These are phyloP conservation scores for Macrotrachela quadricornifera DNA, from an alignment of 1,140 invertebrate genomes.

Conservation along the genomic window DNA sequence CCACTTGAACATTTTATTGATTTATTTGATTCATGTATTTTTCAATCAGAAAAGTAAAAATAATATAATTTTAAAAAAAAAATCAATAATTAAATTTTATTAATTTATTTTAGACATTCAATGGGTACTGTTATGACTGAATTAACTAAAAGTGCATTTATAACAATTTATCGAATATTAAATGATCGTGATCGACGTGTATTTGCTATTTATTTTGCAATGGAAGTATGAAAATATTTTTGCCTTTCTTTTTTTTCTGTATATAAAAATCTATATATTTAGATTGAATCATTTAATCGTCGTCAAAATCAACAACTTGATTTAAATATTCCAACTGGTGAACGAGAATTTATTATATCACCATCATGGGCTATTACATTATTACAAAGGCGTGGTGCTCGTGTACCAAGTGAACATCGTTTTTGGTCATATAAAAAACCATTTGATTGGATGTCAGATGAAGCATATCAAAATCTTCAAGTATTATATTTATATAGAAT, in stretches of 20 bases:
- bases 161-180: not conserved
- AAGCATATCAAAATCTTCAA: slow-evolving; percentile 30
- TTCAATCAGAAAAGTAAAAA: slow-evolving; percentile 24
- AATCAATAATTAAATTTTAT: not conserved
- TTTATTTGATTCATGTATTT: slow-evolving; percentile 21
- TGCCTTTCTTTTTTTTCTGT: too few relatives aligned
- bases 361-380: slow-evolving; percentile 18
- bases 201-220: slow-evolving; percentile 3
- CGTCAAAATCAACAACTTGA: not conserved
- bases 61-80: not conserved
- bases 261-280: not conserved
- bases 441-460: slow-evolving; percentile 32
- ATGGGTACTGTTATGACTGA: slow-evolving; percentile 1
- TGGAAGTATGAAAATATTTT: not conserved
- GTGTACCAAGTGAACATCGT: not conserved
- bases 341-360: slow-evolving; percentile 26
- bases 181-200: slow-evolving; percentile 2
- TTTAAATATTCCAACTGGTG: slow-evolving; percentile 11
- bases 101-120: slow-evolving; percentile 3
- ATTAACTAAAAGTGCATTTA: not conserved
- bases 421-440: slow-evolving; percentile 18
- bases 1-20: slow-evolving; percentile 20
- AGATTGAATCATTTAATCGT: slow-evolving; percentile 22
- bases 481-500: too few relatives aligned
- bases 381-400: not conserved